A percentile compares a stretch with the other conserved stretches of the same genome.
Evolutionary conservation across 2,888 invertebrate species (phyloP).

Genomic region (Rambutsinella grinnellia): DNA sequence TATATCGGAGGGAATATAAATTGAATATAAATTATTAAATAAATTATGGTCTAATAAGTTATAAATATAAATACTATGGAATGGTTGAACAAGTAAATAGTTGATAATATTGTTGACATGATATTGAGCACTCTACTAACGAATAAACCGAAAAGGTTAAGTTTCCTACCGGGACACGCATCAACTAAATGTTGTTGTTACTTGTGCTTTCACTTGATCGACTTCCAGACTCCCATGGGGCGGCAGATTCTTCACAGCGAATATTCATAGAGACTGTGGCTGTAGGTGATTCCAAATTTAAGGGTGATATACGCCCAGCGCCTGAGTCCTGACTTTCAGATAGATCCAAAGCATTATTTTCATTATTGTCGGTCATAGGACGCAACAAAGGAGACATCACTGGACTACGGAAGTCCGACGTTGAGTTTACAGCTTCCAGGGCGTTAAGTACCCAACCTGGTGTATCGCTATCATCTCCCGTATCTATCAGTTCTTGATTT

Average conservation of each 20-base stretch:
- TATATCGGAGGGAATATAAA: too few relatives aligned
- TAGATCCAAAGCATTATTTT: constrained; percentile 6
- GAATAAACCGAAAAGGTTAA: too few relatives aligned
- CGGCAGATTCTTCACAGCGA: constrained; percentile 25
- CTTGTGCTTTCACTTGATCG: background rate
- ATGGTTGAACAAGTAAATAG: too few relatives aligned
- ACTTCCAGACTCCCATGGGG: constrained; percentile 4
- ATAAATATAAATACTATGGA: too few relatives aligned
- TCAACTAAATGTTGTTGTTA: background rate
- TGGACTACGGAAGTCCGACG: constrained; percentile 4
- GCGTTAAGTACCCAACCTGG: constrained; percentile 30
- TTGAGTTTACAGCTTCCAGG: background rate
- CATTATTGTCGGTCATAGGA: constrained; percentile 1
- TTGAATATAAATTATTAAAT: too few relatives aligned
- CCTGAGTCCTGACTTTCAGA: background rate
- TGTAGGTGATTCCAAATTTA: background rate
- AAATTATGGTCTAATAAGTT: too few relatives aligned
- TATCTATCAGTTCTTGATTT: constrained; percentile 32
- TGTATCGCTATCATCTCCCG: constrained; percentile 1
- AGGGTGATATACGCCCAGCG: background rate
- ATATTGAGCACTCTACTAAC: too few relatives aligned
- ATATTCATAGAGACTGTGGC: constrained; percentile 24
- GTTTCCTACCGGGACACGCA: too few relatives aligned
- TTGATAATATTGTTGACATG: too few relatives aligned
- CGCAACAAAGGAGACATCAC: constrained; percentile 3